Evolutionary conservation across 2,113 vertebrate species (phyloP).

Genomic region (Pitta sordida): DNA sequence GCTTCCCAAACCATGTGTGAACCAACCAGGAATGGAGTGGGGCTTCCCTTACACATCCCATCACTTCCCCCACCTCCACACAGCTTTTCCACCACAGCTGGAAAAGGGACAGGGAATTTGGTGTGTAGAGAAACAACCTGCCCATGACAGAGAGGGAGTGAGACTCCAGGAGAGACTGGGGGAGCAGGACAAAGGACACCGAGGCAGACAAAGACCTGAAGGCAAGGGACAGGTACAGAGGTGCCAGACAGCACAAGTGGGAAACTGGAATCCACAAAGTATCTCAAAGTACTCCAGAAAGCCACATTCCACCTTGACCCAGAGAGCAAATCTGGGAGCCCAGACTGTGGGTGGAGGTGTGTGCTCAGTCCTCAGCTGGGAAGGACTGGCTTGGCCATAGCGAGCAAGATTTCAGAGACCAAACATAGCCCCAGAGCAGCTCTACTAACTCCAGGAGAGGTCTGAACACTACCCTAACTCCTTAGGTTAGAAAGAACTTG

Average conservation of each 20-base stretch:
- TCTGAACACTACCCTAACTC: not conserved
- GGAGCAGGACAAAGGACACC: conserved; percentile 16
- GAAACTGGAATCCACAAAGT: not conserved
- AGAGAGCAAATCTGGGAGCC: not conserved
- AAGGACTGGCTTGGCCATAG: accelerated
- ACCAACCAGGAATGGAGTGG: too few species aligned
- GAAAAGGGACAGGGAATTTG: not conserved
- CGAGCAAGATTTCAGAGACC: not conserved
- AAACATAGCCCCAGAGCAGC: not conserved
- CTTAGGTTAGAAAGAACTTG: not conserved
- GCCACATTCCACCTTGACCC: not conserved
- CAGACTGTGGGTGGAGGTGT: not conserved
- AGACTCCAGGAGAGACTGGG: not conserved
- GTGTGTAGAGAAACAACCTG: conserved; percentile 45
- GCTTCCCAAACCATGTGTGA: not conserved
- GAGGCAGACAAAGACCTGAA: conserved; percentile 20
- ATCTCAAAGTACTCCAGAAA: not conserved
- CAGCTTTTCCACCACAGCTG: accelerated
- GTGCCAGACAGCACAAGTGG: not conserved
- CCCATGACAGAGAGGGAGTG: conserved; percentile 16
- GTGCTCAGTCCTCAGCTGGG: not conserved
- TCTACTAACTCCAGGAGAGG: not conserved
- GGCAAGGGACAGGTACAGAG: conserved; percentile 45
- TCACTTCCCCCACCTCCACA: not conserved
- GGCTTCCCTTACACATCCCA: not conserved